Percentiles rank a stretch among this genome's conserved stretches.
These are phyloP conservation scores for Periophthalmus modestus DNA, from an alignment of 2,113 vertebrate species.

Conservation along the genomic window DNA sequence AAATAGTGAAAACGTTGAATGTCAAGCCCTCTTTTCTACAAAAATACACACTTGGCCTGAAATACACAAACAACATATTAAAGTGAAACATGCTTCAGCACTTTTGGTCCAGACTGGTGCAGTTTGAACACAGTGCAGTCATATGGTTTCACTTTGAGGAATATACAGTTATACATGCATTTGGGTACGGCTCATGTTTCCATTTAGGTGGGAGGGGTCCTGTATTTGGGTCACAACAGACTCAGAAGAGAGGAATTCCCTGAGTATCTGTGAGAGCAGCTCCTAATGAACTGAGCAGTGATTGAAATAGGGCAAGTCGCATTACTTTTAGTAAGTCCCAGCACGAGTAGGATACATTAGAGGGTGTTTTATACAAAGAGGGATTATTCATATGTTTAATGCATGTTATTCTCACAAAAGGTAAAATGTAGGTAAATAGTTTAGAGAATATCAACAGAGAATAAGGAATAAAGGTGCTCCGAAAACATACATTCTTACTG, in stretches of 20 bases:
- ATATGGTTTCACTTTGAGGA: conserved; percentile 79
- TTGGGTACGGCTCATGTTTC: conserved; percentile 72
- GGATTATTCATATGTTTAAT: not conserved
- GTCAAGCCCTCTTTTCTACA: conserved; percentile 51
- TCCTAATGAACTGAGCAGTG: conserved; percentile 67
- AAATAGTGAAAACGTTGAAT: conserved; percentile 28
- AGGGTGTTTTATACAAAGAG: not conserved
- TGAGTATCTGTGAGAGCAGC: conserved; percentile 53
- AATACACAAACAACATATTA: conserved; percentile 44
- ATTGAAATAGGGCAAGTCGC: conserved; percentile 60
- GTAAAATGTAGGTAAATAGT: not conserved
- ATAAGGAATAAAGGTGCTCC: too few relatives aligned
- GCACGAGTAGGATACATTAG: not conserved
- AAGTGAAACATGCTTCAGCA: conserved; percentile 43
- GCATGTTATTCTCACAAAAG: not conserved
- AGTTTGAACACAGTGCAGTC: conserved; percentile 49
- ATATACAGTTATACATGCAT: conserved; percentile 68
- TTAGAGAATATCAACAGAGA: too few relatives aligned
- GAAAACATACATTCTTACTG: too few relatives aligned
- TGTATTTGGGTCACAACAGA: conserved; percentile 76
- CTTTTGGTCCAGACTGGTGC: conserved; percentile 36
- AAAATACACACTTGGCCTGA: conserved; percentile 14
- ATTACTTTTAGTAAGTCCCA: conserved; percentile 53
- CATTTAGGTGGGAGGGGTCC: conserved; percentile 71
- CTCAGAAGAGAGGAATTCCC: conserved; percentile 67